A percentile compares a stretch with the other conserved stretches of the same genome.
Evolutionary conservation across 1,140 invertebrate genomes (phyloP).

Genomic region (Ectropis grisescens): DNA sequence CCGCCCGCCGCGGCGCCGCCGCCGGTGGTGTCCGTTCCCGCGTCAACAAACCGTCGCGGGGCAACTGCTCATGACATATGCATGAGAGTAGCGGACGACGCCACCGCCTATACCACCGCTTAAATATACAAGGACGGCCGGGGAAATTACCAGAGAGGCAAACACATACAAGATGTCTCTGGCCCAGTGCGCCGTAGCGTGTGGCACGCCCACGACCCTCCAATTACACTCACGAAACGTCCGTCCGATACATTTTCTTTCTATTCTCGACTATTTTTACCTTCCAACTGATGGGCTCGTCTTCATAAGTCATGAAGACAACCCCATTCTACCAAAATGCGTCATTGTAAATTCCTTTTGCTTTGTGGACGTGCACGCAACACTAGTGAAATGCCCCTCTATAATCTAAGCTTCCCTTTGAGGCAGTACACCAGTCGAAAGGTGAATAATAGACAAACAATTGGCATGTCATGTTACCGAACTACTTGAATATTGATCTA

Average conservation of each 20-base stretch:
- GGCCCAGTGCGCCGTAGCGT: slow-evolving; percentile 35
- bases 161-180: slow-evolving; percentile 61
- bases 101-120: slow-evolving; percentile 30
- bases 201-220: slow-evolving; percentile 43
- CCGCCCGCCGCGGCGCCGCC: too few relatives aligned
- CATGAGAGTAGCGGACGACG: slow-evolving; percentile 54
- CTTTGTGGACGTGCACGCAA: slow-evolving; percentile 26
- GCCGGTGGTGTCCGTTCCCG: slow-evolving; percentile 50
- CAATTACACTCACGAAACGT: slow-evolving; percentile 63
- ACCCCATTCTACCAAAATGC: slow-evolving; percentile 34
- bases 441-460: too few relatives aligned
- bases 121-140: slow-evolving; percentile 63
- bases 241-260: slow-evolving; percentile 31
- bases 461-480: too few relatives aligned
- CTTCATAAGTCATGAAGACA: slow-evolving; percentile 57
- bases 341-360: slow-evolving; percentile 44
- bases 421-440: too few relatives aligned
- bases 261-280: slow-evolving; percentile 45
- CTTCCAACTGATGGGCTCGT: slow-evolving; percentile 28
- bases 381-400: too few relatives aligned
- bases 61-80: slow-evolving; percentile 69
- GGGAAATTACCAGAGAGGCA: slow-evolving; percentile 60
- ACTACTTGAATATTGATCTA: too few relatives aligned
- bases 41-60: slow-evolving; percentile 65
- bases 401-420: too few relatives aligned